A percentile compares a stretch with the other conserved stretches of the same genome.
phyloP scores from a whole-genome alignment of 2,113 vertebrate species.

The Acrocephalus kingi region DNA sequence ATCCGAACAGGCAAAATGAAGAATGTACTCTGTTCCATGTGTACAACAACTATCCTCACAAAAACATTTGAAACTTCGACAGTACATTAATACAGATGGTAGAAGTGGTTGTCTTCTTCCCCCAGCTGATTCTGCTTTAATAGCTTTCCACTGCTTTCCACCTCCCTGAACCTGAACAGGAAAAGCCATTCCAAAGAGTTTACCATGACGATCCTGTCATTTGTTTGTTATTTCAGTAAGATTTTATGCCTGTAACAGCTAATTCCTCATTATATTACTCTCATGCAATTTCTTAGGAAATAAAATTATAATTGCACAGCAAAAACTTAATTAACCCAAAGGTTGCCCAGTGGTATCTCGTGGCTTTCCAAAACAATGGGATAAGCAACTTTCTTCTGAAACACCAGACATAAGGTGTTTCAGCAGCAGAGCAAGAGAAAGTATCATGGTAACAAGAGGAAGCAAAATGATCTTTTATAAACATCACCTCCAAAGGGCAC shows the following conservation, averaged over 20 bases:
- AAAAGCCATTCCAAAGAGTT: background rate
- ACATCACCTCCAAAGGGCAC: background rate
- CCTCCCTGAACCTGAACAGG: background rate
- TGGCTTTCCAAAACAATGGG: background rate
- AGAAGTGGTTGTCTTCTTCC: background rate
- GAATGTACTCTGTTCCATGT: background rate
- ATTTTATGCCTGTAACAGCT: slow-evolving; percentile 11
- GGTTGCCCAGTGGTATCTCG: background rate
- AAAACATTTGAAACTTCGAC: background rate
- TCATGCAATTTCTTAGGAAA: slow-evolving; percentile 55
- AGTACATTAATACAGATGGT: background rate
- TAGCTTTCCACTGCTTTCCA: background rate
- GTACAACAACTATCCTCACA: background rate
- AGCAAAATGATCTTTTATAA: background rate
- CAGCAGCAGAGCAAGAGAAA: background rate
- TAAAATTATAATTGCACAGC: slow-evolving; percentile 31
- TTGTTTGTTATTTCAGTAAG: background rate
- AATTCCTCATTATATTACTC: slow-evolving; percentile 35
- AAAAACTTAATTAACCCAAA: slow-evolving; percentile 31
- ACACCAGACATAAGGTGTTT: background rate
- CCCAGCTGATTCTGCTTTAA: background rate
- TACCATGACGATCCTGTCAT: background rate
- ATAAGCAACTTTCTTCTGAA: background rate
- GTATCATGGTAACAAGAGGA: background rate
- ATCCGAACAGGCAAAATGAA: background rate